These are phyloP conservation scores for Steatornis caripensis DNA, from an alignment of 2,113 vertebrate genomes.

Conservation along the genomic window DNA sequence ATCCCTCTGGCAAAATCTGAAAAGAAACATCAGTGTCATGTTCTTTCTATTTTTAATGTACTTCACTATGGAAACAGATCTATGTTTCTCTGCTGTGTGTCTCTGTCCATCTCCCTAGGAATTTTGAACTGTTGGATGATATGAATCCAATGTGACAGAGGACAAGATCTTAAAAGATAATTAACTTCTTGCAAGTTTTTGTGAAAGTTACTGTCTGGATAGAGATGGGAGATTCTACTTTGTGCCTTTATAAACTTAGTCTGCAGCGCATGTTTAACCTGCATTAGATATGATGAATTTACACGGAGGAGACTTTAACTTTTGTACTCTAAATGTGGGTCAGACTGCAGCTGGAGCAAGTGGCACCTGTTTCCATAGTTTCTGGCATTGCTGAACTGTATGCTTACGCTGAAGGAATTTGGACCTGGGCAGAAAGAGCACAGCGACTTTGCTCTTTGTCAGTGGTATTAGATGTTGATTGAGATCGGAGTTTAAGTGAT, in stretches of 20 bases:
- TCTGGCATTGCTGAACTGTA: neutral
- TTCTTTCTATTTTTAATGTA: slow-evolving; percentile 39
- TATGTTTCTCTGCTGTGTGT: neutral
- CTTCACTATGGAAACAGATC: slow-evolving; percentile 39
- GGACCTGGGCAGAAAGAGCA: neutral
- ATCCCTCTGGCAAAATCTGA: neutral
- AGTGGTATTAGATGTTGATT: rapidly evolving
- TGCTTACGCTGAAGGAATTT: neutral
- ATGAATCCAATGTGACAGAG: neutral
- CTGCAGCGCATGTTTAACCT: neutral
- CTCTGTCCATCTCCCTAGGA: slow-evolving; percentile 12
- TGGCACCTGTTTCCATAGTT: neutral
- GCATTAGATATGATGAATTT: neutral
- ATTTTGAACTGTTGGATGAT: neutral
- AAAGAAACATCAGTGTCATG: slow-evolving; percentile 5
- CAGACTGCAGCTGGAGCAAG: neutral
- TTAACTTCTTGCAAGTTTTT: slow-evolving; percentile 2
- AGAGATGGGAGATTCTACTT: neutral
- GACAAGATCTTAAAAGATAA: neutral
- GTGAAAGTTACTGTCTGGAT: neutral
- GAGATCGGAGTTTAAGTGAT: neutral
- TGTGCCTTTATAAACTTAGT: neutral
- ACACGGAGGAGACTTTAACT: neutral
- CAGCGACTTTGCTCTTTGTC: neutral
- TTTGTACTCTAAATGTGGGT: neutral